Conservation (phyloP, 2,888 invertebrate genomes). For the Oscheius sp. region DNA sequence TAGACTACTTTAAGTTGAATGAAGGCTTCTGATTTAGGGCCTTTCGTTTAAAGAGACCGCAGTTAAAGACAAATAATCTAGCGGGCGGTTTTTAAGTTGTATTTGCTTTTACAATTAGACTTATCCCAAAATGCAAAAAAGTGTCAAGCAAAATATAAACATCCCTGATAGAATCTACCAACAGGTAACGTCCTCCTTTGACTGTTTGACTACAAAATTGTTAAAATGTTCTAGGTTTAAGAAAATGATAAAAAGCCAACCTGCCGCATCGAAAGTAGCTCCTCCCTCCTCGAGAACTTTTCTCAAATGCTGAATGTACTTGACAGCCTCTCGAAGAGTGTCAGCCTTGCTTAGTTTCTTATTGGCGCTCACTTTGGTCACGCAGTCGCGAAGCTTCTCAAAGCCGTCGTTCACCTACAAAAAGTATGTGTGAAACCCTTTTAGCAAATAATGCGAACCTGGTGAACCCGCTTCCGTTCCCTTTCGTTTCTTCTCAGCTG, state of each 20-base stretch:
- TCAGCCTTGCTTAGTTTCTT: slow-evolving; percentile 62
- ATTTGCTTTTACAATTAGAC: no score
- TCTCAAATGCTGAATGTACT: slow-evolving; percentile 51
- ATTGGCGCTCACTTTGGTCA: slow-evolving; percentile 41
- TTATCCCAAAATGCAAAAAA: no score
- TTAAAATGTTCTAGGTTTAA: no score
- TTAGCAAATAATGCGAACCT: slow-evolving; percentile 37
- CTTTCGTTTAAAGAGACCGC: no score
- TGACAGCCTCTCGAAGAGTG: slow-evolving; percentile 55
- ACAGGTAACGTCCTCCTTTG: no score
- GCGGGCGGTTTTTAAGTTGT: no score
- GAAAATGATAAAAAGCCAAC: background rate
- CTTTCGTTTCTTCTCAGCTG: slow-evolving; percentile 55
- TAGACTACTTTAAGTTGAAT: no score
- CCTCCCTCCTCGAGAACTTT: slow-evolving; percentile 36
- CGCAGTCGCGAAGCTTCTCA: slow-evolving; percentile 46
- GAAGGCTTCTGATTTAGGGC: no score
- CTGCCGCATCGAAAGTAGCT: background rate
- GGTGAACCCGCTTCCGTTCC: slow-evolving; percentile 57
- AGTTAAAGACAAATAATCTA: no score
- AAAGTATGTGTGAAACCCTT: background rate
- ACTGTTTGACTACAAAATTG: no score
- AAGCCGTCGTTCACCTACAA: slow-evolving; percentile 58
- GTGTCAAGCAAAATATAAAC: no score
- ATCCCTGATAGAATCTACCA: no score